Evolutionary conservation across 2,888 invertebrate species (phyloP).

Genomic region (Gryllus longicercus): DNA sequence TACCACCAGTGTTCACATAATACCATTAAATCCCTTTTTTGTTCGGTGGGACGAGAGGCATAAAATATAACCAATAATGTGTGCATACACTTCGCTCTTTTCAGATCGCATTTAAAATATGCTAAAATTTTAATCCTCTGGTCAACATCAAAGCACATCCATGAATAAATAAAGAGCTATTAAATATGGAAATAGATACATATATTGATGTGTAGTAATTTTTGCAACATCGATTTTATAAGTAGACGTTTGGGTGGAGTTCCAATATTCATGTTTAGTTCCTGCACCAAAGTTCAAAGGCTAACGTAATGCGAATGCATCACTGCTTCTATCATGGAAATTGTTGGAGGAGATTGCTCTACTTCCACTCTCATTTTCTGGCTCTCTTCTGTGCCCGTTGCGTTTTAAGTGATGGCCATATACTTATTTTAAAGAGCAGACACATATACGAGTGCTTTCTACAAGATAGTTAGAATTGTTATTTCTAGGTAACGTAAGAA

Average conservation of each 20-base stretch:
- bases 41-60: background rate
- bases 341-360: too few relatives aligned
- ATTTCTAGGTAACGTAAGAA: too few relatives aligned
- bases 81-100: background rate
- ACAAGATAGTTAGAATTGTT: too few relatives aligned
- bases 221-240: slow-evolving; percentile 17
- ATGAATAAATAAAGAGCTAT: slow-evolving; percentile 3
- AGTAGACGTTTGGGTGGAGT: background rate
- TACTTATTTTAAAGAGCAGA: too few relatives aligned
- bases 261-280: too few relatives aligned
- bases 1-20: background rate
- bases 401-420: too few relatives aligned
- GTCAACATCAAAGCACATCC: slow-evolving; percentile 8
- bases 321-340: too few relatives aligned
- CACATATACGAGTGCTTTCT: too few relatives aligned
- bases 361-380: too few relatives aligned
- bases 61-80: slow-evolving; percentile 17
- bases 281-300: too few relatives aligned
- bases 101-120: slow-evolving; percentile 3
- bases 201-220: slow-evolving; percentile 3
- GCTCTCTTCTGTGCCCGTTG: too few relatives aligned
- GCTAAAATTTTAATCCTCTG: slow-evolving; percentile 1
- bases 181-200: slow-evolving; percentile 17
- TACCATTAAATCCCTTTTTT: slow-evolving; percentile 17
- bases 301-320: too few relatives aligned